These are phyloP conservation scores for Drosophila nr. perissopoda DNA, from an alignment of 2,888 invertebrate genomes.

Conservation along the genomic window DNA sequence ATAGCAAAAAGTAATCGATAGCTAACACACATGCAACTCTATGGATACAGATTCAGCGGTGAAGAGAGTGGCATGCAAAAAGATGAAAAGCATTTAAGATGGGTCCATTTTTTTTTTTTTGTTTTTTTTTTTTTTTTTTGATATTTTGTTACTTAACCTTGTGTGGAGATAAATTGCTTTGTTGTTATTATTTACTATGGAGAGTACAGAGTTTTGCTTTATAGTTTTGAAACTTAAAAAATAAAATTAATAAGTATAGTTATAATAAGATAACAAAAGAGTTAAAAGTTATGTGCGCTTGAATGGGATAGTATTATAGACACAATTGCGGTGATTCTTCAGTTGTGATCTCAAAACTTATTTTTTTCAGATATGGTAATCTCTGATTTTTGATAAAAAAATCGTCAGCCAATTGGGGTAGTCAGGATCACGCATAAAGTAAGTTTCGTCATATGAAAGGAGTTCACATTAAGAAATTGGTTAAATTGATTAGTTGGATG, in stretches of 20 bases:
- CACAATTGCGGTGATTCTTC: constrained; percentile 39
- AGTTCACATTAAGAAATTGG: constrained; percentile 53
- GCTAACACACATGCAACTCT: constrained; percentile 51
- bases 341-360: constrained; percentile 47
- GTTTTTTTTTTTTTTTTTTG: constrained; percentile 15
- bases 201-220: constrained; percentile 66
- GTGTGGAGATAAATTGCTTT: constrained; percentile 75
- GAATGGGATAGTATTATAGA: constrained; percentile 34
- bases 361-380: constrained; percentile 1
- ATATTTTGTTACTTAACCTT: constrained; percentile 69
- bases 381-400: constrained; percentile 12
- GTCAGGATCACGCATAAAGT: constrained; percentile 61
- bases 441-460: constrained; percentile 40
- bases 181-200: constrained; percentile 68
- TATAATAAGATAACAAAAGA: constrained; percentile 35
- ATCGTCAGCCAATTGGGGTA: constrained; percentile 29
- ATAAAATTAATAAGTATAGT: constrained; percentile 40
- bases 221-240: constrained; percentile 35
- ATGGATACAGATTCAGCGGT: constrained; percentile 21
- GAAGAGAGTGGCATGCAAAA: constrained; percentile 59
- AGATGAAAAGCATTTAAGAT: constrained; percentile 37
- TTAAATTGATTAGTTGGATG: constrained; percentile 33
- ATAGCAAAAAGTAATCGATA: constrained; percentile 26
- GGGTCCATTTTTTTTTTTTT: background rate
- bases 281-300: constrained; percentile 53